Conservation (phyloP, 2,113 vertebrate species). For the Connochaetes taurinus region DNA sequence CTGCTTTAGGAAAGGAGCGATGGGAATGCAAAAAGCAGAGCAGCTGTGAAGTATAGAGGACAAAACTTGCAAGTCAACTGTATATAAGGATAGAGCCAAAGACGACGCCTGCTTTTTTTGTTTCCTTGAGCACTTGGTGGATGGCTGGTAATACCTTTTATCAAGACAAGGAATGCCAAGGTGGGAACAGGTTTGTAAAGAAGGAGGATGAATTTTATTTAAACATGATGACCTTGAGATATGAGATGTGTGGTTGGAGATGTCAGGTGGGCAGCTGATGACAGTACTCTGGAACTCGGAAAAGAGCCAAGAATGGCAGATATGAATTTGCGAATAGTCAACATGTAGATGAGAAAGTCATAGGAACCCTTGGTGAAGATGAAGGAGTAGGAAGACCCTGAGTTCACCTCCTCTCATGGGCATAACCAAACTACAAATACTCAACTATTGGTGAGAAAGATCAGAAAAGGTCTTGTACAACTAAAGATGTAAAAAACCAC, state of each 20-base stretch:
- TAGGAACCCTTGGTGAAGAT: neutral
- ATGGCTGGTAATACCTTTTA: neutral
- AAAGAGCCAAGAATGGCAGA: neutral
- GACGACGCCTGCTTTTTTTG: neutral
- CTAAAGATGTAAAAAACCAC: neutral
- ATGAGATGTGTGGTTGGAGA: neutral
- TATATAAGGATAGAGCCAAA: neutral
- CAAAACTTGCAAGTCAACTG: neutral
- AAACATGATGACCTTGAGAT: neutral
- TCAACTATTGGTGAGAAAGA: neutral
- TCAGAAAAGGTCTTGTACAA: neutral
- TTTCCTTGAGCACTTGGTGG: neutral
- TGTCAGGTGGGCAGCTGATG: too few species aligned
- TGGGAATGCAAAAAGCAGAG: neutral
- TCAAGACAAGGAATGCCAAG: neutral
- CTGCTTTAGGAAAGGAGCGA: neutral
- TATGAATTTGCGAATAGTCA: neutral
- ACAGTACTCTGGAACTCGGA: neutral
- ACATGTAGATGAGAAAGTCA: neutral
- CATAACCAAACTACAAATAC: neutral
- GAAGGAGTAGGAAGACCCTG: neutral
- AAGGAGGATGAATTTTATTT: neutral
- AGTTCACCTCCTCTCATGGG: neutral
- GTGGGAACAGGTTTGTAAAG: neutral
- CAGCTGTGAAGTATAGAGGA: neutral